phyloP scores from a whole-genome alignment of 2,888 invertebrate species.

The Penaeus monodon region DNA sequence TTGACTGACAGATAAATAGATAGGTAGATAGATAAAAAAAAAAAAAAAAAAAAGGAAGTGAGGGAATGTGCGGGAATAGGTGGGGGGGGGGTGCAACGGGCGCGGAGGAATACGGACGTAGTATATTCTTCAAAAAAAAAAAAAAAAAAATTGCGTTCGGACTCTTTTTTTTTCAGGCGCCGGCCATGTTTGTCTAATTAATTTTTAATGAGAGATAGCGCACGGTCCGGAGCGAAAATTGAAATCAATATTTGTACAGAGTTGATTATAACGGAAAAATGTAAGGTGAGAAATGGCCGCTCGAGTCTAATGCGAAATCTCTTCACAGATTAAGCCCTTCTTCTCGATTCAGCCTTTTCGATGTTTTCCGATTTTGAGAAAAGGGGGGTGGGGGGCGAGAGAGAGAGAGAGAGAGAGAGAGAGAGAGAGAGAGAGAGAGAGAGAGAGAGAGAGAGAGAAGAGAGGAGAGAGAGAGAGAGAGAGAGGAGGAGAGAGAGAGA shows the following conservation, averaged over 20 bases:
- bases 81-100: too few species aligned
- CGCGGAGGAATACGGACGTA: too few species aligned
- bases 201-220: constrained; percentile 52
- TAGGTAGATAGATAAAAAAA: too few species aligned
- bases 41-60: too few species aligned
- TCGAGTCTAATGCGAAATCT: background rate
- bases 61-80: too few species aligned
- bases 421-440: too few species aligned
- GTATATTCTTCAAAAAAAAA: background rate
- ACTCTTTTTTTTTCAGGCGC: constrained; percentile 15
- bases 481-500: background rate
- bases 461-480: background rate
- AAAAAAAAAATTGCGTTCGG: background rate
- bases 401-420: too few species aligned
- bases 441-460: constrained; percentile 6
- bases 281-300: constrained; percentile 27
- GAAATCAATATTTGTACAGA: constrained; percentile 47
- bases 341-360: too few species aligned
- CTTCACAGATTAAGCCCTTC: too few species aligned
- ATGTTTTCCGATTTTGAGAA: background rate
- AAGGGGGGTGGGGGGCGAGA: background rate
- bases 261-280: constrained; percentile 28
- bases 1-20: too few species aligned
- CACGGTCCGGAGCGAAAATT: constrained; percentile 46
- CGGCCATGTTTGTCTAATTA: constrained; percentile 49